Evolutionary conservation across 2,797 vertebrate genomes (phyloP).

Genomic region (Nyctibius grandis): DNA sequence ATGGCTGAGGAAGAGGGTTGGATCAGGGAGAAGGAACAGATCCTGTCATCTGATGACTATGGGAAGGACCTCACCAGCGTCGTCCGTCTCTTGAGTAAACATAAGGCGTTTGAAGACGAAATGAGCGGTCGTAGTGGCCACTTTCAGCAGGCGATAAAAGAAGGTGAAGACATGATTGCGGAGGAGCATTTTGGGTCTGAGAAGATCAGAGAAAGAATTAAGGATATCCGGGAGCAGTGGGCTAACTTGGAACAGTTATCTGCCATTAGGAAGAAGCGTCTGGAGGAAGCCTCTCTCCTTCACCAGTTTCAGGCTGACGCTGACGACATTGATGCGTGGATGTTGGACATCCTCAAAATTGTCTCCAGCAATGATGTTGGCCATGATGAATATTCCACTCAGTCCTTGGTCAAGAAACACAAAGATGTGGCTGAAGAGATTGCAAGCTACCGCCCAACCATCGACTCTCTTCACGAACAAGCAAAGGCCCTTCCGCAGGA

Average conservation of each 20-base stretch:
- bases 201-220: slow-evolving; percentile 89
- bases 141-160: slow-evolving; percentile 89
- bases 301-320: slow-evolving; percentile 97
- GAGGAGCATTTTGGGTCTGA: slow-evolving; percentile 93
- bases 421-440: slow-evolving; percentile 96
- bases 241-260: slow-evolving; percentile 90
- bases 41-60: slow-evolving; percentile 91
- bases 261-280: slow-evolving; percentile 86
- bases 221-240: slow-evolving; percentile 91
- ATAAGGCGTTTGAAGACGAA: slow-evolving; percentile 95
- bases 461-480: slow-evolving; percentile 91
- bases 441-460: slow-evolving; percentile 86
- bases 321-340: slow-evolving; percentile 94
- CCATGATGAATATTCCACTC: slow-evolving; percentile 95
- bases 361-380: slow-evolving; percentile 95
- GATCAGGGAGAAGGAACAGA: slow-evolving; percentile 98
- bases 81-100: slow-evolving; percentile 89
- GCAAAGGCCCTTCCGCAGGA: slow-evolving; percentile 81
- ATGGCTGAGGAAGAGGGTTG: slow-evolving; percentile 98
- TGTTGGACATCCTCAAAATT: slow-evolving; percentile 93
- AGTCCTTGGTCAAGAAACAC: slow-evolving; percentile 96
- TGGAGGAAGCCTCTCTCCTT: slow-evolving; percentile 90
- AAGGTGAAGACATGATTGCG: slow-evolving; percentile 90
- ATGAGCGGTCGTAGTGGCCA: slow-evolving; percentile 90
- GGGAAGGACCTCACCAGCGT: slow-evolving; percentile 95